Conservation (phyloP, 2,888 invertebrate genomes). For the Spicauda simplicius region DNA sequence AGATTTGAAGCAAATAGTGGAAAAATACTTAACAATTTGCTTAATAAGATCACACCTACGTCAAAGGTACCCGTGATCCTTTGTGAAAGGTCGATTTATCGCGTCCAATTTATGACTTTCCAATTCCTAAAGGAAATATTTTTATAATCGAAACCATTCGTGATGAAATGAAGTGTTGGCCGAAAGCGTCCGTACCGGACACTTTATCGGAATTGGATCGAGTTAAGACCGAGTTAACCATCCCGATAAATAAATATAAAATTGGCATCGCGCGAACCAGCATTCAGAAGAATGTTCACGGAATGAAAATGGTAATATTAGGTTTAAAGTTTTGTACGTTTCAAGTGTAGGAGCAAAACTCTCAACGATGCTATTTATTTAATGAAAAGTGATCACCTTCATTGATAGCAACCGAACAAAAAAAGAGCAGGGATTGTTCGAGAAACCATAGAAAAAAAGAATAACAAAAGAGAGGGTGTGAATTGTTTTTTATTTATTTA, state of each 20-base stretch:
- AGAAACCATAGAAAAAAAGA: too few species aligned
- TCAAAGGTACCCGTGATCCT: too few species aligned
- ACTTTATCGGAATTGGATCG: slow-evolving; percentile 31
- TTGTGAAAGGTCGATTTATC: not conserved
- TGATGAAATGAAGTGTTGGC: slow-evolving; percentile 25
- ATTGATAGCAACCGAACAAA: not conserved
- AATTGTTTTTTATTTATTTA: too few species aligned
- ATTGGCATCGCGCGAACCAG: slow-evolving; percentile 3
- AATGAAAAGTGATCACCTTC: not conserved
- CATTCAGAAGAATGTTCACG: not conserved
- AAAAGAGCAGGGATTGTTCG: not conserved
- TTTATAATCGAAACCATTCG: slow-evolving; percentile 28
- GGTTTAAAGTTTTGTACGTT: not conserved
- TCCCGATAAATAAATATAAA: slow-evolving; percentile 17
- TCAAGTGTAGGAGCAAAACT: not conserved
- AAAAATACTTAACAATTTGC: too few species aligned
- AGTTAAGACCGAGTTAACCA: slow-evolving; percentile 17
- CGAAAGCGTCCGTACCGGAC: slow-evolving; percentile 16
- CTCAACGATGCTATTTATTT: too few species aligned
- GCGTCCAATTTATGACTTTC: slow-evolving; percentile 1
- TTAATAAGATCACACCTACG: too few species aligned
- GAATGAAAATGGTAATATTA: not conserved
- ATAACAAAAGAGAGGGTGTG: too few species aligned
- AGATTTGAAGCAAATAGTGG: too few species aligned
- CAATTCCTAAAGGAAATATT: slow-evolving; percentile 3